phyloP scores from a whole-genome alignment of 2,888 invertebrate genomes.

The Leptinotarsa peninsularis region DNA sequence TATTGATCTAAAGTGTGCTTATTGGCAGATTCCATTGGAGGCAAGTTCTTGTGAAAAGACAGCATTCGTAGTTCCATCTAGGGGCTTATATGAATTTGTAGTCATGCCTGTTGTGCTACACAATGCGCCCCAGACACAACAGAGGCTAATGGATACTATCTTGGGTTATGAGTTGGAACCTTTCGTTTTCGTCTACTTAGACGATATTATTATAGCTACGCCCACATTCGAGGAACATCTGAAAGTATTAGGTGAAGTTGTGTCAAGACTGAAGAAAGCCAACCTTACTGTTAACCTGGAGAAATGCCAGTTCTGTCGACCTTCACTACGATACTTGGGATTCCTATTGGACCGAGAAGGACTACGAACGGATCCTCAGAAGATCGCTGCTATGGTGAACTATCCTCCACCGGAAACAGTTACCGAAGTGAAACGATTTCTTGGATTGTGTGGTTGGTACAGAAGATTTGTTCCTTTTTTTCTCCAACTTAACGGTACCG shows the following conservation, averaged over 20 bases:
- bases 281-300: slow-evolving; percentile 1
- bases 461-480: no score
- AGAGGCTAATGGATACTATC: slow-evolving; percentile 25
- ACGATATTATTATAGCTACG: slow-evolving; percentile 49
- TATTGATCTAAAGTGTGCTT: slow-evolving; percentile 37
- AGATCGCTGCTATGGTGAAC: no score
- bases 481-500: no score
- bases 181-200: slow-evolving; percentile 48
- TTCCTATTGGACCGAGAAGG: no score
- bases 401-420: no score
- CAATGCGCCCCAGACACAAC: slow-evolving; percentile 49
- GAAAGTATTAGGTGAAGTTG: slow-evolving; percentile 39
- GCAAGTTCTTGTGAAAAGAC: slow-evolving; percentile 43
- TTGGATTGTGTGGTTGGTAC: no score
- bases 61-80: slow-evolving; percentile 51
- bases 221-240: slow-evolving; percentile 41
- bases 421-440: no score
- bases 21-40: slow-evolving; percentile 31
- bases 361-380: no score
- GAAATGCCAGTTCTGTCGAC: background rate
- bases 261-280: slow-evolving; percentile 36
- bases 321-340: no score
- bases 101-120: slow-evolving; percentile 51
- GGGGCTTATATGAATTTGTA: slow-evolving; percentile 50
- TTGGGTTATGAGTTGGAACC: slow-evolving; percentile 46